Evolutionary conservation across 2,797 vertebrate species (phyloP).

Genomic region (Chrosomus eos): DNA sequence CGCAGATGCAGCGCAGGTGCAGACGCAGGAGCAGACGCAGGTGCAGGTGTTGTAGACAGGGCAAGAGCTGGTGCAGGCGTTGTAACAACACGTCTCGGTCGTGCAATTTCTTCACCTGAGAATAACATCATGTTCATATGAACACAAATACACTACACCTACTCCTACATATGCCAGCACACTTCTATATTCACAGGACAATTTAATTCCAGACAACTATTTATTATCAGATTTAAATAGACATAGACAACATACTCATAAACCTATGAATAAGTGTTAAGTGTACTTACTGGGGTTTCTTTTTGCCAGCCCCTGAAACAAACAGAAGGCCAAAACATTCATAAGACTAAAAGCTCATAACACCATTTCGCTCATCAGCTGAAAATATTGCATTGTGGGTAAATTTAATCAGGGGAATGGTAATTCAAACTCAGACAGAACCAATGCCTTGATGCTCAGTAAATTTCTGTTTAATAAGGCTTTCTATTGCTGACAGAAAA

Average conservation of each 20-base stretch:
- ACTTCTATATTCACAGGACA: neutral
- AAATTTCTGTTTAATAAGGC: constrained; percentile 20
- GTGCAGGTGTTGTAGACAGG: constrained; percentile 74
- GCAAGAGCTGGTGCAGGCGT: constrained; percentile 74
- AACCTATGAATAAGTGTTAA: constrained; percentile 7
- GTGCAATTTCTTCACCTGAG: constrained; percentile 93
- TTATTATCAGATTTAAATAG: neutral
- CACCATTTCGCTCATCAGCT: constrained; percentile 8
- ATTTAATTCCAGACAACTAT: constrained; percentile 14
- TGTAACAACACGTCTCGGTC: constrained; percentile 88
- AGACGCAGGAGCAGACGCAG: constrained; percentile 70
- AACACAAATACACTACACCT: constrained; percentile 9
- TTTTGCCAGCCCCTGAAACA: constrained; percentile 92
- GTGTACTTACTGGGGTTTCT: constrained; percentile 93
- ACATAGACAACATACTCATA: constrained; percentile 3
- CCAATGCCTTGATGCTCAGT: neutral
- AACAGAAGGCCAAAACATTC: constrained; percentile 48
- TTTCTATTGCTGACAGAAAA: constrained; percentile 1
- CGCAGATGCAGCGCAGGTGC: constrained; percentile 71
- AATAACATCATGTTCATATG: constrained; percentile 25
- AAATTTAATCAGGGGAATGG: constrained; percentile 16
- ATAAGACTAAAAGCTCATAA: constrained; percentile 37
- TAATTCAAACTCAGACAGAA: neutral
- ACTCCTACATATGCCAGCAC: neutral
- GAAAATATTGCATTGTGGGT: constrained; percentile 31